Evolutionary conservation across 2,888 invertebrate genomes (phyloP), one percentile per base, ranked within the genome.

Genomic region (Melolontha melolontha): DNA sequence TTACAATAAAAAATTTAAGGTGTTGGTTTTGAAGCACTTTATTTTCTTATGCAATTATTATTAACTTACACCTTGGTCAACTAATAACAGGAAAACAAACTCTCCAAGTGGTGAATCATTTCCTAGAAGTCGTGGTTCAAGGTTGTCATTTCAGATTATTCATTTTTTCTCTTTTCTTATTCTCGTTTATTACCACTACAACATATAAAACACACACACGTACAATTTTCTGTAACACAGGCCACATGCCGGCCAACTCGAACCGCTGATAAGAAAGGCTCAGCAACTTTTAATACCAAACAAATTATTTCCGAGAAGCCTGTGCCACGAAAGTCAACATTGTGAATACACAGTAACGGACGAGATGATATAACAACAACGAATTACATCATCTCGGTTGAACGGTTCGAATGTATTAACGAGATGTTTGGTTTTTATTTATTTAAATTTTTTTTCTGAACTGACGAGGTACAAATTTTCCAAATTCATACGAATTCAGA

Each of bases 261-360:
- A 42, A 14, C 42, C 5, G 27, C 7, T 6, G n/a, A 50, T 22
- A 29, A 11, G 50, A 50, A 50, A 22, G n/a, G 27, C 50, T 27
- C n/a, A 42, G 12, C 27, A 50, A 50, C 50, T 50, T 27, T 29
- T 50, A 29, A 22, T n/a, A n/a, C 29, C n/a, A 50, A 47, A 50
- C 27, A 50, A 50, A 50, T 27, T 50, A 11, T 50, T 50, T 50
- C 50, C 22, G 17, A 6, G 50, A 50, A 50, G 22, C 12, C 22
- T 22, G 10, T 50, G 27, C 17, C 50, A 22, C 29, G 5, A 50
- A 50, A n/a, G 27, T 50, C 29, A 50, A 22, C 22, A 22, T 22
- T 22, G 22, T 50, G 27, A 50, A 50, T 50, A 50, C 27, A 50
- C 22, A 50, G 50, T 22, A 17, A 11, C n/a, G 29, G 50, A 5